Percentiles rank a stretch among this genome's conserved stretches.
Conservation (phyloP, 2,888 invertebrate genomes). For the Chrysolina oricalcia region DNA sequence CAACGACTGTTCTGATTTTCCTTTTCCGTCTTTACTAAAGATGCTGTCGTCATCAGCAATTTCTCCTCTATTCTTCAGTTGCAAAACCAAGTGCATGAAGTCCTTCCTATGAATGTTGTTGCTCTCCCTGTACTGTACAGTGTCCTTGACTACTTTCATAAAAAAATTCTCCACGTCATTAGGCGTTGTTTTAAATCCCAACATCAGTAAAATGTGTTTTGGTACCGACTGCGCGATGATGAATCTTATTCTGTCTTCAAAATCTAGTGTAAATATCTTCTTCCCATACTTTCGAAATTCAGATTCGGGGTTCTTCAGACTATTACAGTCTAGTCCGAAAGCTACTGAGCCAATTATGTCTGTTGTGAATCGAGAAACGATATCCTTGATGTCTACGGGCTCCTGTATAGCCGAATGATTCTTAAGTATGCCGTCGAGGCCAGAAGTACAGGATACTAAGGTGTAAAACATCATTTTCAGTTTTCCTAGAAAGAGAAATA, state of each 20-base stretch:
- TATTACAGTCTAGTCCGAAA: constrained; percentile 76
- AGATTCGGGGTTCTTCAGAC: constrained; percentile 73
- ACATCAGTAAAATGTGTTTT: constrained; percentile 41
- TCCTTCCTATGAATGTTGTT: constrained; percentile 72
- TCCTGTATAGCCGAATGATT: constrained; percentile 62
- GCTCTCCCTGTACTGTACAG: constrained; percentile 67
- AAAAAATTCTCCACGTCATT: constrained; percentile 70
- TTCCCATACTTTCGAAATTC: constrained; percentile 66
- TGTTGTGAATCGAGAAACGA: constrained; percentile 75
- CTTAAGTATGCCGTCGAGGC: constrained; percentile 72
- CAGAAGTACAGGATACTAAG: constrained; percentile 74
- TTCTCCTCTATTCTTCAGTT: constrained; percentile 69
- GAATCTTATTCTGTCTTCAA: constrained; percentile 35
- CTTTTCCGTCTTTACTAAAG: constrained; percentile 26
- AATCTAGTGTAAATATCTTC: constrained; percentile 49
- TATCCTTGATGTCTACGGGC: constrained; percentile 68
- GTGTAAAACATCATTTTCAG: constrained; percentile 79
- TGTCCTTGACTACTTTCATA: constrained; percentile 52
- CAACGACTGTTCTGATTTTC: constrained; percentile 30
- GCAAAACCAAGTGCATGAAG: constrained; percentile 74
- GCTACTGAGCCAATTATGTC: constrained; percentile 77
- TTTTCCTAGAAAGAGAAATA: constrained; percentile 68
- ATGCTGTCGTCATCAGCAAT: constrained; percentile 65
- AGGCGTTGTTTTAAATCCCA: constrained; percentile 55
- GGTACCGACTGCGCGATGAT: constrained; percentile 49